Evolutionary conservation across 2,113 vertebrate genomes (phyloP).

Genomic region (Suncus etruscus): DNA sequence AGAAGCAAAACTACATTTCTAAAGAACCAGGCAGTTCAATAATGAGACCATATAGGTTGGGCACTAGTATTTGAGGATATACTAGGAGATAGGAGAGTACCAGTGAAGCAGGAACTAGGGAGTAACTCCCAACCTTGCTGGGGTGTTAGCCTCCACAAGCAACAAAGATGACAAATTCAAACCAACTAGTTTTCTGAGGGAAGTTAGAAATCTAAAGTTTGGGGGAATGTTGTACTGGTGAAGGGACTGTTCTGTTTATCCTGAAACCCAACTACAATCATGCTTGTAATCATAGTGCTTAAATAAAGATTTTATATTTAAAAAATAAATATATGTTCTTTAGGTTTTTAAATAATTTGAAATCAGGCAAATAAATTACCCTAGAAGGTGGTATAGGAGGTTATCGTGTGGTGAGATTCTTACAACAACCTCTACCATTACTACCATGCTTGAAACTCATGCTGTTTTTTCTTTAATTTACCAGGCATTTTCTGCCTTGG

Average conservation of each 20-base stretch:
- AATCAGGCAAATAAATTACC: too few relatives aligned
- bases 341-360: too few relatives aligned
- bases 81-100: fast-evolving
- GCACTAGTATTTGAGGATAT: neutral
- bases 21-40: neutral
- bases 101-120: neutral
- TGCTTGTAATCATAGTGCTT: too few relatives aligned
- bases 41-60: neutral
- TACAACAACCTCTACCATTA: neutral
- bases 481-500: neutral
- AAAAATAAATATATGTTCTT: too few relatives aligned
- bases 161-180: neutral
- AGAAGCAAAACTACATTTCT: neutral
- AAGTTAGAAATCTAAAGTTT: neutral
- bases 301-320: too few relatives aligned
- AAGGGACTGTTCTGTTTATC: too few relatives aligned
- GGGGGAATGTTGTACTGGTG: too few relatives aligned
- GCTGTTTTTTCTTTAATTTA: neutral
- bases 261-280: too few relatives aligned
- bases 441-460: neutral
- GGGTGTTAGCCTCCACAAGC: neutral
- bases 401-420: neutral
- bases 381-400: neutral
- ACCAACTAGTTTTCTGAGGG: neutral
- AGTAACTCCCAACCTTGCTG: neutral